These are phyloP conservation scores for Drosophila helvetica DNA, from an alignment of 2,888 invertebrate genomes.

Conservation along the genomic window DNA sequence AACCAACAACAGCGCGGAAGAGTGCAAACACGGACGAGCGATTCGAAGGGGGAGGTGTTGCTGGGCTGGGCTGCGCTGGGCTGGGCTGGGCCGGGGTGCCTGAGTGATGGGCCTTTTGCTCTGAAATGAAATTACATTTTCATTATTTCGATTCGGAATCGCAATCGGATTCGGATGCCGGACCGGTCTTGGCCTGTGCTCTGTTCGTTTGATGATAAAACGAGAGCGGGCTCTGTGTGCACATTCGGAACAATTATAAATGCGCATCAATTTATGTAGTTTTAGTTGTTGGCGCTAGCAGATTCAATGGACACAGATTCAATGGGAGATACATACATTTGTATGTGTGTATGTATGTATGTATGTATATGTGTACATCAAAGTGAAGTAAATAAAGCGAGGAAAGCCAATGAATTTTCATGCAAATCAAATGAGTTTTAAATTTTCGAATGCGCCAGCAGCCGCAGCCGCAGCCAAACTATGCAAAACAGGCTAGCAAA, in stretches of 20 bases:
- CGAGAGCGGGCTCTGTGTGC: slow-evolving; percentile 11
- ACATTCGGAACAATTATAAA: slow-evolving; percentile 71
- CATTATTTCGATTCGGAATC: slow-evolving; percentile 62
- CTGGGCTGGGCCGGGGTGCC: neutral
- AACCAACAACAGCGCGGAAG: slow-evolving; percentile 53
- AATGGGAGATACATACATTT: neutral
- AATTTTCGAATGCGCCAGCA: slow-evolving; percentile 60
- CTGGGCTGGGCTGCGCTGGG: neutral
- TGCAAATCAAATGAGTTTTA: slow-evolving; percentile 79
- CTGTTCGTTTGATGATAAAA: slow-evolving; percentile 32
- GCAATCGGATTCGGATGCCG: neutral
- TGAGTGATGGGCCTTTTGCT: slow-evolving; percentile 57
- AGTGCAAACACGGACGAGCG: slow-evolving; percentile 8
- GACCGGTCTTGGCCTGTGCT: slow-evolving; percentile 1
- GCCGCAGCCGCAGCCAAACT: slow-evolving; percentile 37
- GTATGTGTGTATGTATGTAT: too few species aligned
- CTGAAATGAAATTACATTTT: slow-evolving; percentile 76
- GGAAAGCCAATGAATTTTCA: slow-evolving; percentile 64
- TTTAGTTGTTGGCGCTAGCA: slow-evolving; percentile 20
- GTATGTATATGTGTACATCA: slow-evolving; percentile 30
- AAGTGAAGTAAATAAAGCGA: slow-evolving; percentile 40
- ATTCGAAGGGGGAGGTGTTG: neutral
- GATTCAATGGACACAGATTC: slow-evolving; percentile 41
- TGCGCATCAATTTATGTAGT: slow-evolving; percentile 69
- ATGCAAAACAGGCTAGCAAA: slow-evolving; percentile 44